Evolutionary conservation across 2,797 vertebrate genomes (phyloP).

Genomic region (Epinephelus coioides): DNA sequence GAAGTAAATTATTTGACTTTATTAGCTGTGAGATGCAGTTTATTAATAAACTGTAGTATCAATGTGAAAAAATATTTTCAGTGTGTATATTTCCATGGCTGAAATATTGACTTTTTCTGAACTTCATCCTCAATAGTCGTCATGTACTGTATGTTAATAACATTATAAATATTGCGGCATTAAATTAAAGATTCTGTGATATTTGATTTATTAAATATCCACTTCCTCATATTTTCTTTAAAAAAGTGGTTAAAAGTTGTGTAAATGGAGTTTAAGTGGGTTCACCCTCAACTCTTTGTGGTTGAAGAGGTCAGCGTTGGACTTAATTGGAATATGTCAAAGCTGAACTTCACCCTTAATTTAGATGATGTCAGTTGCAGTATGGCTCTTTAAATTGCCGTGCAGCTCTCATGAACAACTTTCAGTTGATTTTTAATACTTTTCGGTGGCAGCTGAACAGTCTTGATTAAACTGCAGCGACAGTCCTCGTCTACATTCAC

Average conservation of each 20-base stretch:
- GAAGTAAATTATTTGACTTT: too few relatives aligned
- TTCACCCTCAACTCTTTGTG: constrained; percentile 21
- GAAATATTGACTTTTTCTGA: neutral
- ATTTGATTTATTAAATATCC: neutral
- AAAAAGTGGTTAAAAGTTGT: constrained; percentile 17
- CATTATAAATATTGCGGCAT: neutral
- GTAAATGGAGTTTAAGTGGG: constrained; percentile 43
- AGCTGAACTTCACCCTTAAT: constrained; percentile 33
- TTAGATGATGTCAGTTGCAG: constrained; percentile 20
- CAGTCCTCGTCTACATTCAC: constrained; percentile 34
- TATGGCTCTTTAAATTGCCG: constrained; percentile 1
- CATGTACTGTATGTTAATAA: neutral
- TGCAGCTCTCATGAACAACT: constrained; percentile 1
- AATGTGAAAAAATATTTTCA: neutral
- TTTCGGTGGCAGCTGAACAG: constrained; percentile 27
- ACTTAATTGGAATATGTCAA: constrained; percentile 42
- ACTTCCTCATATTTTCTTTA: neutral
- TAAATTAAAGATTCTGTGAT: neutral
- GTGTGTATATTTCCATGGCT: neutral
- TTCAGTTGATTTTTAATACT: constrained; percentile 17
- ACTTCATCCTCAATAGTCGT: neutral
- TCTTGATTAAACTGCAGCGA: constrained; percentile 44
- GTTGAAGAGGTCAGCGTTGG: constrained; percentile 28
- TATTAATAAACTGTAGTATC: neutral
- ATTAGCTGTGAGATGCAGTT: neutral